phyloP scores from a whole-genome alignment of 1,140 invertebrate species.

The Pygmarrhopalites habei region DNA sequence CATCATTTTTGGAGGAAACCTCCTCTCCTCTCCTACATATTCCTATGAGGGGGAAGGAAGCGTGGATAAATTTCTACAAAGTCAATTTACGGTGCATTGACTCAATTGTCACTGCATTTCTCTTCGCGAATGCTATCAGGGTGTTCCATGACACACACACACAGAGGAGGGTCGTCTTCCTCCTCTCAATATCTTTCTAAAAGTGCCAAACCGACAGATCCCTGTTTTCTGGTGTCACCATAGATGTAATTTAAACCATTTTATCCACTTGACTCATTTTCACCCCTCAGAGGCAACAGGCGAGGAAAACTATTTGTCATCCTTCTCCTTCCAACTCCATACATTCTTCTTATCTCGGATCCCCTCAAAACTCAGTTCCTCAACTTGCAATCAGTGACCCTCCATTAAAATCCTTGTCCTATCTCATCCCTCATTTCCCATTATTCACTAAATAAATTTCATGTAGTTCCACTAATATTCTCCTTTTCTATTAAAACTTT shows the following conservation, averaged over 20 bases:
- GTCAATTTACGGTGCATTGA: not conserved
- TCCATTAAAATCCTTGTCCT: not conserved
- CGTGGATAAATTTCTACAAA: not conserved
- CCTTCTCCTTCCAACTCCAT: not conserved
- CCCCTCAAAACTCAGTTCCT: no score
- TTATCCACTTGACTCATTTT: conserved; percentile 1
- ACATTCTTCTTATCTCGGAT: no score
- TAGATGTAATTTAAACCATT: conserved; percentile 4
- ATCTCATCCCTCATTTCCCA: not conserved
- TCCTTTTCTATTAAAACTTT: no score
- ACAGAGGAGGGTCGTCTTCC: not conserved
- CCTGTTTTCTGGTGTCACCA: not conserved
- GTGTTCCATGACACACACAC: not conserved
- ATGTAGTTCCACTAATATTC: no score
- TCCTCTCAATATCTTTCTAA: not conserved
- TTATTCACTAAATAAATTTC: not conserved
- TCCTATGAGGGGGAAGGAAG: not conserved
- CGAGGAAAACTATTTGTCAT: not conserved
- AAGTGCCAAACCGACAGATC: not conserved
- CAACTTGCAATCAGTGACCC: not conserved
- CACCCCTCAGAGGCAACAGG: not conserved
- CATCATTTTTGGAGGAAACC: no score
- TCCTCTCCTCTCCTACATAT: no score
- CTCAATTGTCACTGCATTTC: not conserved
- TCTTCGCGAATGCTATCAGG: not conserved